Evolutionary conservation across 2,797 vertebrate genomes (phyloP), one percentile per base, ranked within the genome.

Genomic region (Melanotaenia pygmaea): DNA sequence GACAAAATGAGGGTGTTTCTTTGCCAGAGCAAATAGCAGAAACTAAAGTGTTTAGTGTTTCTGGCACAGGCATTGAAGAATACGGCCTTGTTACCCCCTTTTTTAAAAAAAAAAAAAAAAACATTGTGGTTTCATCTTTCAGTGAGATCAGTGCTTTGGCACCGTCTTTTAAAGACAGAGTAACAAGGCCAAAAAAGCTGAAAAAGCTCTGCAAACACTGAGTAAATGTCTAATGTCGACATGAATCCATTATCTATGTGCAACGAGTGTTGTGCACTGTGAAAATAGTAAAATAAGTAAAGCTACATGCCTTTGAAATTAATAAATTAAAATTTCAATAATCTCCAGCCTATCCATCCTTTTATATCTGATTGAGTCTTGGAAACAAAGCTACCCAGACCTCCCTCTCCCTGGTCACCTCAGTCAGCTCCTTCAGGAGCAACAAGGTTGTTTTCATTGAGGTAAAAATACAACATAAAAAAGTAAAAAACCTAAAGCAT

Each of bases 141-240:
- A 65, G 13, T 76, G 67, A 76, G 67, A 63, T 75, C 53, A 64
- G 60, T 0, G 43, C 11, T 38, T 54, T 76, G 61, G 67, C 61
- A 57, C 24, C 1, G 13, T 59, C 45, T 38, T 37, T 40, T 69
- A 59, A 75, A 69, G 51, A 58, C 28, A 63, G 30, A 16, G 35
- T 11, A 32, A 24, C 67, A 50, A 32, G 56, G 14, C 60, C 45
- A 38, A 51, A 64, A 64, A 38, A 40, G 28, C 43, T 24, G 20
- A 32, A 67, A 58, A 63, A 1, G 54, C 66, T 10, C 30, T 47
- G 38, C 26, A 24, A 12, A 26, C 1, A 7, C 0, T 18, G 14
- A 40, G 34, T 14, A 32, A 16, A 30, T 5, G 9, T 50, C 1
- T 28, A 12, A 18, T 22, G 26, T 56, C 14, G 13, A 28, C 30